Base-by-base conservation (phyloP, 2,888 invertebrate species). In the Cryptosula pallasiana region DNA sequence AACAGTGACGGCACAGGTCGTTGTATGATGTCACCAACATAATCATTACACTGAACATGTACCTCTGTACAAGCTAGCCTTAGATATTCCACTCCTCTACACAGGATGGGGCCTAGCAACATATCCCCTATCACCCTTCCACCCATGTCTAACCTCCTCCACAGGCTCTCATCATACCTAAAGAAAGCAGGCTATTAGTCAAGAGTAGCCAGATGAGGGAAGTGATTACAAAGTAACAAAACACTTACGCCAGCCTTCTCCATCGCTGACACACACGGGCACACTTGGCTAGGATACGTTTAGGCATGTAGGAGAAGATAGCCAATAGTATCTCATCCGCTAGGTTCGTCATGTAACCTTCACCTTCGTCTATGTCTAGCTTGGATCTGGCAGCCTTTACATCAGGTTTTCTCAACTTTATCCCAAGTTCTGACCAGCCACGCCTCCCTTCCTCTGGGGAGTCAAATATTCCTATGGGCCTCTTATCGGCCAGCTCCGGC, bases 321-420 rank as follows among this genome's bases (percentile, higher is more conserved):
- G 78, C 77, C 29, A 95, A 86, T 58, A 95, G 88, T 78, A 95
- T 90, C 86, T 95, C 95, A 84, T 95, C 94, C 0, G 94, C 93
- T 9, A 95, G 85, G 3, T 87, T 85, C 25, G 88, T 87, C 84
- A 94, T 93, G 69, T 90, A 36, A 23, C 70, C 70, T 3, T 36
- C 70, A 35, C 16, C n/a, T 2, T 27, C 27, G 5, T n/a, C 5
- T 25, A 27, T 5, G 9, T 29, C 32, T n/a, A 27, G 27, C 32
- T 63, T 9, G 16, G 9, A 3, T 27, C 32, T 16, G n/a, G 32
- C 25, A n/a, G 5, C 32, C 32, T 63, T 63, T 20, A 45, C 45
- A 27, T 63, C 27, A 5, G 63, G 63, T n/a, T 32, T 25, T 63
- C 63, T 20, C 9, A 63, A 5, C 27, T 27, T 20, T 63, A 63